Base-by-base conservation (phyloP, 2,888 invertebrate genomes). In the Proisotoma minuta region DNA sequence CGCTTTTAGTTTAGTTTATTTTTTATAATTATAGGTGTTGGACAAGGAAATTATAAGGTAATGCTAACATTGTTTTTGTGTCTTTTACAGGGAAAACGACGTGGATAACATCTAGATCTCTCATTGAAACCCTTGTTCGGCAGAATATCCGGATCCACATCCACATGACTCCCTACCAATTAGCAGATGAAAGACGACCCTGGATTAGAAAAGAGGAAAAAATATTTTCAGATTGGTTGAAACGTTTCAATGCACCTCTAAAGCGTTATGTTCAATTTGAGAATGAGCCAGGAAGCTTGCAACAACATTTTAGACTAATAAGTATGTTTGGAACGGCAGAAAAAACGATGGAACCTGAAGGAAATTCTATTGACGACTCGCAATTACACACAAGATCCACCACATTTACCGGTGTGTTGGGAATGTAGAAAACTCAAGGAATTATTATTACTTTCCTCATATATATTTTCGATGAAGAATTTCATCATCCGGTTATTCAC, bases 101-200 rank as follows among this genome's bases (percentile, higher is more conserved):
- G 23, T 95, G 93, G 91, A 86, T 93, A 72, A 91, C 89, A 0
- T 84, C 89, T 1, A 80, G 84, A 69, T 82, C 84, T 57, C 81
- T 91, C 39, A 80, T 95, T 28, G 84, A 86, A 77, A 86, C 87
- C 0, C 82, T 93, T 57, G 84, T 87, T 1, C 80, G 85, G 75
- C 82, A 87, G 77, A 83, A 83, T 56, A 84, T 90, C 74, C 82
- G 83, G 68, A 81, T 91, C 18, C 84, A 84, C 75, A 83, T 91
- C 40, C 91, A 93, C 78, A 89, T 94, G 60, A 89, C 91, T 47
- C 92, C 92, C n/a, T 93, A 93, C 79, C 93, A 94, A 79, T 85
- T 92, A 59, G 81, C 83, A 68, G 91, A 92, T 76, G 84, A 85
- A 65, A 81, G 85, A 27, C 81, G 92, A 59, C 88, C 88, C 8